These are phyloP conservation scores for Ctenochaetus hawaiiensis DNA, from an alignment of 2,797 vertebrate species.

Conservation along the genomic window DNA sequence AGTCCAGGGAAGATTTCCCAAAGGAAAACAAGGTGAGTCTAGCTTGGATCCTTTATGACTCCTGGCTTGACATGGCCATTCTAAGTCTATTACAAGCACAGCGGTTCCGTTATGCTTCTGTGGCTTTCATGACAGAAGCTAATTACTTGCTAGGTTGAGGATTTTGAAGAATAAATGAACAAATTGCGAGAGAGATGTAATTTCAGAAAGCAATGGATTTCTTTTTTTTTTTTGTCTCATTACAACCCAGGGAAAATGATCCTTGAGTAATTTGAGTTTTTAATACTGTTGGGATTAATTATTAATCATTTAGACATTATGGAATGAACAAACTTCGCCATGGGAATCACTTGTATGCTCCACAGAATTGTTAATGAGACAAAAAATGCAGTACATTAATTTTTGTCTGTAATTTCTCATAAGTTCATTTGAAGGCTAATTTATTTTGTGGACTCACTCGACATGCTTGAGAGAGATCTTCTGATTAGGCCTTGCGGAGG, in stretches of 20 bases:
- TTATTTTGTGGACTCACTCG: slow-evolving; percentile 89
- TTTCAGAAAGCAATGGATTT: slow-evolving; percentile 65
- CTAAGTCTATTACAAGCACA: slow-evolving; percentile 55
- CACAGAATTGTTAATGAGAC: slow-evolving; percentile 42
- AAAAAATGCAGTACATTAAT: slow-evolving; percentile 30
- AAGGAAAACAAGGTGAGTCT: slow-evolving; percentile 21
- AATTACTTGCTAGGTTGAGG: slow-evolving; percentile 67
- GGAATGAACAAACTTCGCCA: slow-evolving; percentile 58
- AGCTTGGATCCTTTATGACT: slow-evolving; percentile 29
- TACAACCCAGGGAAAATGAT: slow-evolving; percentile 55
- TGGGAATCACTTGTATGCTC: slow-evolving; percentile 34
- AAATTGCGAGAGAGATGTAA: slow-evolving; percentile 63
- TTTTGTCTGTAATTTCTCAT: slow-evolving; percentile 35
- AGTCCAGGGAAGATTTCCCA: slow-evolving; percentile 34
- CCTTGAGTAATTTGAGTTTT: slow-evolving; percentile 63
- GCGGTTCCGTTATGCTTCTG: slow-evolving; percentile 60
- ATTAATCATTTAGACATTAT: slow-evolving; percentile 65
- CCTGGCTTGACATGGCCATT: slow-evolving; percentile 44
- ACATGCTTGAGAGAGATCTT: slow-evolving; percentile 99
- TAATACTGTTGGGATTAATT: slow-evolving; percentile 63
- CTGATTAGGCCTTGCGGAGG: slow-evolving; percentile 94
- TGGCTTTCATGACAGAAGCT: slow-evolving; percentile 53
- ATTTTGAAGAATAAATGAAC: slow-evolving; percentile 61
- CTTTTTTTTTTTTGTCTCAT: slow-evolving; percentile 46
- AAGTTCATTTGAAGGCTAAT: slow-evolving; percentile 29